Base-by-base conservation (phyloP, 2,113 vertebrate species). In the Dipodomys merriami region DNA sequence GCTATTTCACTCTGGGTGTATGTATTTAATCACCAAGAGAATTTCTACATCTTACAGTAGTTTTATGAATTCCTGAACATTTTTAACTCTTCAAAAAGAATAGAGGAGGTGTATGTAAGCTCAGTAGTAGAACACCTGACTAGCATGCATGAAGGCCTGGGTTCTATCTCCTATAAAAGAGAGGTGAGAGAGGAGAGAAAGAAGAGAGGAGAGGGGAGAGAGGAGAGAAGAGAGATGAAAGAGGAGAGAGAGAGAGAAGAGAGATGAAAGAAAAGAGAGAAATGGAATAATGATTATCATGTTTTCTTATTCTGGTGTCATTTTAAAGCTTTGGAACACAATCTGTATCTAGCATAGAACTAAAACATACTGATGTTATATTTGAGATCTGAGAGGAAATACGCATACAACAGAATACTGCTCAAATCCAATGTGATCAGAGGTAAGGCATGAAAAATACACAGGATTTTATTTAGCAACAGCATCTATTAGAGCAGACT, bases 401-500 rank as follows among this genome's bases (percentile, higher is more conserved):
- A 77, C 53, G 57, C 23, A 82, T 29, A 80, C 72, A 82, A 46
- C 7, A 87, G 74, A 91, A 91, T 92, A 64, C 53, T 68, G 68
- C 35, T 78, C 27, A 71, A 76, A 77, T 46, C 30, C 25, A 91
- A 35, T 5, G 7, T 76, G n/a, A 60, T 53, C 76, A 90, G 29
- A 89, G 64, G 27, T 83, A 84, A 83, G 33, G 64, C 25, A n/a
- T 57, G 27, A n/a, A 73, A 96, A 95, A 64, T 91, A 87, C 6
- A 2, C 30, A 78, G 71, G 57, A 65, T 94, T 94, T 80, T 93
- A 68, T 90, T 95, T 93, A 91, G 82, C 73, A 93, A 91, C 80
- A 60, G 69, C 93, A 30, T 90, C 90, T 87, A 83, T 84, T 82
- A 77, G 30, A 90, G 39, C 9, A 33, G 30, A 65, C 15, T 73